Evolutionary conservation across 2,113 vertebrate genomes (phyloP).

Genomic region (Channa argus): DNA sequence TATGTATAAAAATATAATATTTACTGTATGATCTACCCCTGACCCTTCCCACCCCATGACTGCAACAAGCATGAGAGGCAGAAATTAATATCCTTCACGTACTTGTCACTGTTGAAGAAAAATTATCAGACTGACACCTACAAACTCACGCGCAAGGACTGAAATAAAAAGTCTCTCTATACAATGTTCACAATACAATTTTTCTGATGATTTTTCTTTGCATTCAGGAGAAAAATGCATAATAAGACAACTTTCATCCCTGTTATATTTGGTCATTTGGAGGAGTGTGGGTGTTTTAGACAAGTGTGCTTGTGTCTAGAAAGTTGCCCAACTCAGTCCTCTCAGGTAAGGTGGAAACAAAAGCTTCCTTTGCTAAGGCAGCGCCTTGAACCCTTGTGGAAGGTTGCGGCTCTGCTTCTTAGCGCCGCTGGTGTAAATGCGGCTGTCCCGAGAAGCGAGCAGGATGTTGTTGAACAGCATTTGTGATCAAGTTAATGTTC

Average conservation of each 20-base stretch:
- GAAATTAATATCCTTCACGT: constrained; percentile 27
- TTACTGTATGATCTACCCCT: constrained; percentile 44
- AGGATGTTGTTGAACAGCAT: constrained; percentile 51
- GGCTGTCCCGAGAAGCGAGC: constrained; percentile 30
- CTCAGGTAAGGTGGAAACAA: neutral
- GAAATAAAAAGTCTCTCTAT: constrained; percentile 30
- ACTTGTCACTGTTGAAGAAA: neutral
- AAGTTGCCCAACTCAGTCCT: constrained; percentile 16
- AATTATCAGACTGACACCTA: constrained; percentile 6
- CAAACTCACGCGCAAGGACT: constrained; percentile 28
- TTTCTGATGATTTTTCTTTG: constrained; percentile 10
- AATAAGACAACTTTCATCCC: constrained; percentile 35
- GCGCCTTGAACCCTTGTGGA: neutral
- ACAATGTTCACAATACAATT: constrained; percentile 28
- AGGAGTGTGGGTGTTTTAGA: constrained; percentile 25
- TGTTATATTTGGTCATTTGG: constrained; percentile 66
- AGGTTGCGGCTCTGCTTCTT: neutral
- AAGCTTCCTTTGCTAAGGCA: neutral
- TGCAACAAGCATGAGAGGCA: constrained; percentile 54
- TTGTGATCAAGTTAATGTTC: constrained; percentile 54
- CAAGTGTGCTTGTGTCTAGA: constrained; percentile 43
- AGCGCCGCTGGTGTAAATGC: constrained; percentile 1
- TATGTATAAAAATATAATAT: constrained; percentile 82
- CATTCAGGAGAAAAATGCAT: constrained; percentile 45
- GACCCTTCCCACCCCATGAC: constrained; percentile 33